Percentiles rank a stretch among this genome's conserved stretches.
Evolutionary conservation across 2,888 invertebrate genomes (phyloP).

Genomic region (Nesidiocoris tenuis): DNA sequence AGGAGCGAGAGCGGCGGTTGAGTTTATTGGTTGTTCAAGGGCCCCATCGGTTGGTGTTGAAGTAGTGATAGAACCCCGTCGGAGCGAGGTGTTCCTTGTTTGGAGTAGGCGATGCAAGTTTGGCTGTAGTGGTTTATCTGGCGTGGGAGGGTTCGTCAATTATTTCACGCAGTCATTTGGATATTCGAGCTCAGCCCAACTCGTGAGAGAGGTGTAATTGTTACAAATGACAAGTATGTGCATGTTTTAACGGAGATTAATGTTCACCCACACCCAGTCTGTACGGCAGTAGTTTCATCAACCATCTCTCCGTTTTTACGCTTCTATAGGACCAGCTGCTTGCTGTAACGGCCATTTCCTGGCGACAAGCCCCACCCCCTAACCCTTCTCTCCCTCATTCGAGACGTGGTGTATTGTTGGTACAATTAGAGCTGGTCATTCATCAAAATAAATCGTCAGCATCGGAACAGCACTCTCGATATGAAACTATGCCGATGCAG

Average conservation of each 20-base stretch:
- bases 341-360: constrained; percentile 21
- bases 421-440: constrained; percentile 17
- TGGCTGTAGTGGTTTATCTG: not conserved
- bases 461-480: too few relatives aligned
- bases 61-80: not conserved
- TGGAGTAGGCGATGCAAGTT: not conserved
- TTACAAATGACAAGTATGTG: constrained; percentile 33
- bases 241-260: constrained; percentile 34
- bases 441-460: constrained; percentile 12
- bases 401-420: too few relatives aligned
- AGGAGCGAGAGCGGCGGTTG: not conserved
- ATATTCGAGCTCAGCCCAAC: not conserved
- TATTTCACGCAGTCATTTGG: constrained; percentile 24
- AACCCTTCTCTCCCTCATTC: too few relatives aligned
- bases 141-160: constrained; percentile 12
- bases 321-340: not conserved
- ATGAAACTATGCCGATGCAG: too few relatives aligned
- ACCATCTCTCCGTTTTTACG: not conserved
- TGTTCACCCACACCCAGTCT: constrained; percentile 16
- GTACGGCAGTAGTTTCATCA: not conserved
- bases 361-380: too few relatives aligned
- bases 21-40: not conserved
- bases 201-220: constrained; percentile 20
- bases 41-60: not conserved
- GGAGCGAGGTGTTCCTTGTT: not conserved